These are phyloP conservation scores for Ornithorhynchus anatinus DNA, from an alignment of 2,113 vertebrate genomes.

Conservation along the genomic window DNA sequence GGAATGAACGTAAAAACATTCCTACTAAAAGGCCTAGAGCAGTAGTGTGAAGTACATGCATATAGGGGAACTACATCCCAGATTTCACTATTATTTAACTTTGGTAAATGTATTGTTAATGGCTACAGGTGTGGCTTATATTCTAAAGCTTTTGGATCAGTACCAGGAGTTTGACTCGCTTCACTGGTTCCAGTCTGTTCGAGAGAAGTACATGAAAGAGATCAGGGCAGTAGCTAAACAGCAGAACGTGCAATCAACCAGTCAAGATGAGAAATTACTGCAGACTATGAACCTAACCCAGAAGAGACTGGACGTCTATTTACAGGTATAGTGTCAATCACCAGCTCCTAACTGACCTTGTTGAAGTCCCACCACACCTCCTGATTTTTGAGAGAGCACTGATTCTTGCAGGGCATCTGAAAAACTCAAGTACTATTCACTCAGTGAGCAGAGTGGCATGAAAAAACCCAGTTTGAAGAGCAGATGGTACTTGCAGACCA, in stretches of 20 bases:
- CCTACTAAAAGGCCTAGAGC: not conserved
- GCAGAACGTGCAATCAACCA: conserved; percentile 86
- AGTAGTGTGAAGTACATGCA: not conserved
- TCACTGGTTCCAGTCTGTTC: conserved; percentile 97
- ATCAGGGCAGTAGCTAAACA: conserved; percentile 92
- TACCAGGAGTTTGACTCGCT: conserved; percentile 98
- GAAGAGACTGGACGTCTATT: conserved; percentile 91
- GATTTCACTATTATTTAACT: not conserved
- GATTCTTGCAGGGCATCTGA: not conserved
- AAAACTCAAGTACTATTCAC: not conserved
- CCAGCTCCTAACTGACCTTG: not conserved
- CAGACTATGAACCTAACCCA: conserved; percentile 99
- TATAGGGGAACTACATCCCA: not conserved
- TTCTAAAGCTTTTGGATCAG: conserved; percentile 97
- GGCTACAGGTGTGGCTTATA: conserved; percentile 93
- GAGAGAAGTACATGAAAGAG: conserved; percentile 94
- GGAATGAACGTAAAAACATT: conserved; percentile 4
- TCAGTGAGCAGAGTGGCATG: not conserved
- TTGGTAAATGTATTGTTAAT: conserved; percentile 22
- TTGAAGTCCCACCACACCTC: too few species aligned
- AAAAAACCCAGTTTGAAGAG: not conserved
- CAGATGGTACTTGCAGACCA: not conserved
- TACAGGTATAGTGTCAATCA: conserved; percentile 79
- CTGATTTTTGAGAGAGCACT: too few species aligned
- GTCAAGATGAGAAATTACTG: conserved; percentile 93